Percentiles rank a stretch among this genome's conserved stretches.
Conservation (phyloP, 2,888 invertebrate species). For the Diaprepes abbreviatus region DNA sequence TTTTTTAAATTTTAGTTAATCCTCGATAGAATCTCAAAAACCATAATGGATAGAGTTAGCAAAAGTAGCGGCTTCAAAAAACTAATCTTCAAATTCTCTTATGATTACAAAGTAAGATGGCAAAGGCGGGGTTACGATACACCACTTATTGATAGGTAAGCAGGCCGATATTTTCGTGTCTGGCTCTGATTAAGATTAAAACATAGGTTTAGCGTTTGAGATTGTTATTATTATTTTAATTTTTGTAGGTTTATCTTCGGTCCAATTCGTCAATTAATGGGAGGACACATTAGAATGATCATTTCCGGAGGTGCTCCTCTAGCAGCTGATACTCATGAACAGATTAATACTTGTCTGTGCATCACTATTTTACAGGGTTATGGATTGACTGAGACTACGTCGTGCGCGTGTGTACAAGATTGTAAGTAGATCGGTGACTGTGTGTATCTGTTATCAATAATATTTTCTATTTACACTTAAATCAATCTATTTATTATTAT, state of each 20-base stretch:
- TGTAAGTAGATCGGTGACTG: slow-evolving; percentile 73
- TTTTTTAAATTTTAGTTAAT: slow-evolving; percentile 79
- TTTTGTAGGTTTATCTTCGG: slow-evolving; percentile 72
- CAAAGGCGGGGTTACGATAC: slow-evolving; percentile 86
- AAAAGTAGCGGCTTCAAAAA: slow-evolving; percentile 84
- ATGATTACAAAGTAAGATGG: slow-evolving; percentile 92
- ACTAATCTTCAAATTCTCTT: slow-evolving; percentile 94
- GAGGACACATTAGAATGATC: slow-evolving; percentile 90
- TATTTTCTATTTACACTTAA: no score
- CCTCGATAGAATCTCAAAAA: slow-evolving; percentile 97
- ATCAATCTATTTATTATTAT: no score
- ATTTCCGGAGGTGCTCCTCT: slow-evolving; percentile 96
- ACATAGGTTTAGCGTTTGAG: no score
- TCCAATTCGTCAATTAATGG: slow-evolving; percentile 75
- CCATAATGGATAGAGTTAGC: slow-evolving; percentile 93
- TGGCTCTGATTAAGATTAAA: no score
- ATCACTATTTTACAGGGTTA: slow-evolving; percentile 93
- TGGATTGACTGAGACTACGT: slow-evolving; percentile 97
- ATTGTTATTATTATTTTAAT: no score
- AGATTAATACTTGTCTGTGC: slow-evolving; percentile 92
- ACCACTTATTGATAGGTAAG: slow-evolving; percentile 78
- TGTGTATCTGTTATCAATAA: no score
- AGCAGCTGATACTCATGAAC: slow-evolving; percentile 94
- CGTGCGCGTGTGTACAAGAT: slow-evolving; percentile 91
- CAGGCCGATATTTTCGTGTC: background rate